phyloP scores from a whole-genome alignment of 2,888 invertebrate species.

The Standfussiana lucernea region DNA sequence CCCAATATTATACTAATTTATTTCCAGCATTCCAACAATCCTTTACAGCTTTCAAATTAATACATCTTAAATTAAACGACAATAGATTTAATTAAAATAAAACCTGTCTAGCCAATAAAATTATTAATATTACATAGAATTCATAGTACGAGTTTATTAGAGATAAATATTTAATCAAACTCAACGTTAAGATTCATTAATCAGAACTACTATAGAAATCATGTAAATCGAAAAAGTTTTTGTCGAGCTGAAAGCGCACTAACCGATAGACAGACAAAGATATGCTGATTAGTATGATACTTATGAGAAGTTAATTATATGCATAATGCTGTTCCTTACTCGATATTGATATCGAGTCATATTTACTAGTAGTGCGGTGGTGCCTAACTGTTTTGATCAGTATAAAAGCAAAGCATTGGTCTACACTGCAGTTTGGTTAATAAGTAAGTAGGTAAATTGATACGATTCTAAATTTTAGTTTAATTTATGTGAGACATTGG shows the following conservation, averaged over 20 bases:
- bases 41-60: constrained; percentile 33
- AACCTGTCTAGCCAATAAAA: constrained; percentile 43
- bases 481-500: background rate
- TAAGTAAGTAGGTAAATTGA: background rate
- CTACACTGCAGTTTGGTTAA: background rate
- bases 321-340: background rate
- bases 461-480: background rate
- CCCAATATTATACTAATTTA: constrained; percentile 17
- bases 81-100: constrained; percentile 49
- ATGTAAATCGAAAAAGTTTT: background rate
- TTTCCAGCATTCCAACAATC: constrained; percentile 16
- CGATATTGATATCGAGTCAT: background rate
- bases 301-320: background rate
- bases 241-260: background rate
- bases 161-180: constrained; percentile 34
- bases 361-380: background rate
- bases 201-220: background rate
- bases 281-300: background rate
- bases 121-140: constrained; percentile 27
- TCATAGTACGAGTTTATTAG: constrained; percentile 21
- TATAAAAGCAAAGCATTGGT: background rate
- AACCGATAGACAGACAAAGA: background rate
- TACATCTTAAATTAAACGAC: constrained; percentile 30
- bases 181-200: constrained; percentile 10
- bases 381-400: background rate